Conservation (phyloP, 2,888 invertebrate genomes). For the Scotopteryx bipunctaria region DNA sequence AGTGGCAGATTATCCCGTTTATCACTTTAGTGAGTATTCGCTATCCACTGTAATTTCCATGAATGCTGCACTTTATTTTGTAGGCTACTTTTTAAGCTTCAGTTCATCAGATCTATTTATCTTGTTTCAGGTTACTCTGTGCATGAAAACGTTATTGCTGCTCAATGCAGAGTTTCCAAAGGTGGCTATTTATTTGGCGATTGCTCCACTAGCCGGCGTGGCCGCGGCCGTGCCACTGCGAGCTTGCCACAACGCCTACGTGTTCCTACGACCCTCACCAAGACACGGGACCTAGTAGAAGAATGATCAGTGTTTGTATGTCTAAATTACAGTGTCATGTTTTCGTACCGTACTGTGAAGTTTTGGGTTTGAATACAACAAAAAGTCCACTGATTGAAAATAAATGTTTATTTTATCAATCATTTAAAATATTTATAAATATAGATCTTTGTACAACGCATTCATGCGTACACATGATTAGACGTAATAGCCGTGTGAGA, state of each 20-base stretch:
- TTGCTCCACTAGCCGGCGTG: slow-evolving; percentile 49
- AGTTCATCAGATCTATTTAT: not conserved
- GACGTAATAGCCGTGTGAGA: slow-evolving; percentile 59
- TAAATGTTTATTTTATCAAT: slow-evolving; percentile 82
- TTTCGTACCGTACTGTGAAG: not conserved
- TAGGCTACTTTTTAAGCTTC: no score
- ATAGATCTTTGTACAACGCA: slow-evolving; percentile 81
- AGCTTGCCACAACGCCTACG: slow-evolving; percentile 52
- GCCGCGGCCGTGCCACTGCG: slow-evolving; percentile 57
- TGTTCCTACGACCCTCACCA: slow-evolving; percentile 45
- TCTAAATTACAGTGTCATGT: slow-evolving; percentile 1
- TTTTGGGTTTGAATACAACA: slow-evolving; percentile 25
- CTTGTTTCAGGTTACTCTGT: slow-evolving; percentile 48
- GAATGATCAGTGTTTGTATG: not conserved
- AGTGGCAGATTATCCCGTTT: slow-evolving; percentile 66
- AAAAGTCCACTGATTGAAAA: slow-evolving; percentile 69
- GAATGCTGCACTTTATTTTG: no score
- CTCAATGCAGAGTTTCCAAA: slow-evolving; percentile 52
- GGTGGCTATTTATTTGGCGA: slow-evolving; percentile 42
- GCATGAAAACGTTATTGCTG: slow-evolving; percentile 48
- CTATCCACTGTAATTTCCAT: no score
- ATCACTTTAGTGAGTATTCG: slow-evolving; percentile 59
- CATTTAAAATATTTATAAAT: slow-evolving; percentile 80
- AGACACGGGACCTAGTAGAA: slow-evolving; percentile 32
- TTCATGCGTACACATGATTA: slow-evolving; percentile 70